These are phyloP conservation scores for Sinosuthora webbiana DNA, from an alignment of 2,113 vertebrate genomes.

Conservation along the genomic window DNA sequence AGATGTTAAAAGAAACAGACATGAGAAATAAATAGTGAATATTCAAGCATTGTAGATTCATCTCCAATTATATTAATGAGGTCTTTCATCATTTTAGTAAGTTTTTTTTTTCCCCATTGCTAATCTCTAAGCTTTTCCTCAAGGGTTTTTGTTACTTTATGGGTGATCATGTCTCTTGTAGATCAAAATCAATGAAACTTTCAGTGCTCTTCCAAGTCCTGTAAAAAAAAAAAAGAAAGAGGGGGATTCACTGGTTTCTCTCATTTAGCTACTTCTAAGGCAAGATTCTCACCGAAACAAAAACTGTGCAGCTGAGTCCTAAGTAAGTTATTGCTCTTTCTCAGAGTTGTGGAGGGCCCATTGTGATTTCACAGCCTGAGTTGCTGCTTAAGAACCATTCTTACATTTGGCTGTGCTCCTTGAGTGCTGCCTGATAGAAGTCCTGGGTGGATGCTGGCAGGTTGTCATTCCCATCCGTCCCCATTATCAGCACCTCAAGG, in stretches of 20 bases:
- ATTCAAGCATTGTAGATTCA: background rate
- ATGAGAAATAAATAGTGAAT: background rate
- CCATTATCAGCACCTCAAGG: conserved; percentile 70
- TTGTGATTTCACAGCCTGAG: background rate
- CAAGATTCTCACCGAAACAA: background rate
- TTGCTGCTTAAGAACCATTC: background rate
- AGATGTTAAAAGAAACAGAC: background rate
- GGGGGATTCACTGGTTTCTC: background rate
- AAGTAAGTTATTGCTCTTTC: background rate
- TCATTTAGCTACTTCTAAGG: background rate
- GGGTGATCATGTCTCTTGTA: background rate
- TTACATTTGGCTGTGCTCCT: conserved; percentile 66
- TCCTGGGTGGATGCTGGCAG: conserved; percentile 70
- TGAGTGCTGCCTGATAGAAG: conserved; percentile 76
- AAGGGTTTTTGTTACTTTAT: background rate
- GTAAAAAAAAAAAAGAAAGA: background rate
- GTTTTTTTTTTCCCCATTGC: background rate
- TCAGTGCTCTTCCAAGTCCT: background rate
- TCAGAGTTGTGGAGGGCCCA: background rate
- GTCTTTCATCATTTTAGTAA: background rate
- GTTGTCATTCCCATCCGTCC: conserved; percentile 77
- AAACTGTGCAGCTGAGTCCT: background rate
- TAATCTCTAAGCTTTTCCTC: background rate
- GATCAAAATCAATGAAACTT: background rate
- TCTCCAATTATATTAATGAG: background rate